Conservation (phyloP, 1,140 invertebrate genomes). For the Scaptomyza pallida region DNA sequence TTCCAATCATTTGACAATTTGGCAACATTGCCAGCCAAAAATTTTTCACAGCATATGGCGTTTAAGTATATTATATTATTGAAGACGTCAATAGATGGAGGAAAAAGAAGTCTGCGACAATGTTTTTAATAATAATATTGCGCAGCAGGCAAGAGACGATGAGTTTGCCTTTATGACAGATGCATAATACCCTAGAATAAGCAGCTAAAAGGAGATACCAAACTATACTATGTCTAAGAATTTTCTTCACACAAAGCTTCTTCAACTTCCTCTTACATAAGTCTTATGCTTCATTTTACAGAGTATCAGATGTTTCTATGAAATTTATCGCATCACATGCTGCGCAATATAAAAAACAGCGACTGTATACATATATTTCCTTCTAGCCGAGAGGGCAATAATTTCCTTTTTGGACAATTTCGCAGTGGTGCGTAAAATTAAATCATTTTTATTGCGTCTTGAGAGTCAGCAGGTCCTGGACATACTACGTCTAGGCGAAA, state of each 20-base stretch:
- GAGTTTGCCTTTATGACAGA: background rate
- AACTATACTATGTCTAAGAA: no score
- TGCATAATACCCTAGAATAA: background rate
- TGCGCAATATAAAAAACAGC: conserved; percentile 22
- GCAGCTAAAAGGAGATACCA: no score
- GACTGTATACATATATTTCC: conserved; percentile 10
- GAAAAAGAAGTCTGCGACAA: conserved; percentile 36
- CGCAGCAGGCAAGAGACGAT: background rate
- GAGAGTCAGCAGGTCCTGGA: conserved; percentile 3
- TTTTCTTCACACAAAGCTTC: no score
- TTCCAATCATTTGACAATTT: conserved; percentile 29
- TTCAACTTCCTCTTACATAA: no score
- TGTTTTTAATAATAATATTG: conserved; percentile 34
- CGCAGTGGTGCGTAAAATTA: conserved; percentile 71
- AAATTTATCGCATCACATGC: background rate
- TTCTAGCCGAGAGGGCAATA: conserved; percentile 34
- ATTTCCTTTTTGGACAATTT: conserved; percentile 45
- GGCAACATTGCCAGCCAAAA: conserved; percentile 9
- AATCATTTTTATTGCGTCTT: conserved; percentile 75
- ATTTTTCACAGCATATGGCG: conserved; percentile 11
- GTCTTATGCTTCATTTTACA: background rate
- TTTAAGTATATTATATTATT: no score
- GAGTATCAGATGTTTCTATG: background rate
- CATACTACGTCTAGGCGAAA: conserved; percentile 12
- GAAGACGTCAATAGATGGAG: conserved; percentile 31